Base-by-base conservation (phyloP, 2,888 invertebrate species). In the Trachelus troglodyta region DNA sequence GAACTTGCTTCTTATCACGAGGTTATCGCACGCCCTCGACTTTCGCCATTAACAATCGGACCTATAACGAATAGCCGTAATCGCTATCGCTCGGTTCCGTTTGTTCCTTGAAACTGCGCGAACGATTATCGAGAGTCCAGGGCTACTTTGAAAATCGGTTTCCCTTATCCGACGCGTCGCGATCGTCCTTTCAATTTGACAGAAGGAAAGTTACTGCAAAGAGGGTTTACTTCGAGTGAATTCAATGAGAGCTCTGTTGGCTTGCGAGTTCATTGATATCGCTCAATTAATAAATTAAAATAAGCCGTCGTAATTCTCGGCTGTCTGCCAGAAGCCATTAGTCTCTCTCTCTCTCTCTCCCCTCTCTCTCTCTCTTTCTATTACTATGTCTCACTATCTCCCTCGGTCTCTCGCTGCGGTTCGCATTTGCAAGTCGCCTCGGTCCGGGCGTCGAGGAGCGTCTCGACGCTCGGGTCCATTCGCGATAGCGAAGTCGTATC, bases 201-300 rank as follows among this genome's bases (percentile, higher is more conserved):
- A 15, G 4, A 15, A 15, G 40, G 6, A 23, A 74, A 85, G 82
- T 85, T 83, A 83, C 69, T 79, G 77, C 82, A 77, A 79, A 86
- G 76, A 30, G 69, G 75, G 78, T 68, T 30, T 83, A 81, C 79
- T 82, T 77, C 80, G 83, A 81, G 86, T 77, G 85, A 88, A 89
- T 88, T 91, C 90, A 91, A 91, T 91, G 90, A 87, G 85, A 82
- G 85, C 87, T 87, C 89, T 91, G 91, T 91, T 89, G 84, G 85
- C 85, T 85, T 87, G 84, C 85, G 87, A 87, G 90, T 90, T 90
- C 90, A 90, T 89, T 90, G 89, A 89, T 90, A 90, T 90, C 86
- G 86, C 88, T 89, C 89, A 87, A 91, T 90, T 90, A 89, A 88
- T 89, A 89, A 88, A 90, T 90, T 88, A 87, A 90, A 90, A 90